phyloP scores from a whole-genome alignment of 2,888 invertebrate species.

The Caenorhabditis becei region DNA sequence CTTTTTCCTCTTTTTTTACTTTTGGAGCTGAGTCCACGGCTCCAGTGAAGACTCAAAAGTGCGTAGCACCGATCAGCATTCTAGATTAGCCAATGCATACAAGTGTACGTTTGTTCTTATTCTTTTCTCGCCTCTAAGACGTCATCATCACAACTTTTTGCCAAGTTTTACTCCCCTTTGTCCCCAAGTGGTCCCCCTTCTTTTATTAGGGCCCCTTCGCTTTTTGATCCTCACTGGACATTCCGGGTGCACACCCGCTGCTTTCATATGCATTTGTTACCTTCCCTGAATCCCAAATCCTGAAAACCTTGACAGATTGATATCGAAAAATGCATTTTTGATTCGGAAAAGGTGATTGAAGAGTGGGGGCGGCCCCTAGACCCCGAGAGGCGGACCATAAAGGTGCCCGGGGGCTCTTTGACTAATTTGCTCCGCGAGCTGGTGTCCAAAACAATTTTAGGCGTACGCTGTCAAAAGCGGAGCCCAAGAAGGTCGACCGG shows the following conservation, averaged over 20 bases:
- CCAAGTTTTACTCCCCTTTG: background rate
- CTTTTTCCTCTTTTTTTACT: conserved; percentile 12
- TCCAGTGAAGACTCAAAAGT: conserved; percentile 46
- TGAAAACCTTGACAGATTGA: conserved; percentile 38
- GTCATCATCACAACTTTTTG: conserved; percentile 16
- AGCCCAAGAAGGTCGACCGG: background rate
- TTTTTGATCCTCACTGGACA: conserved; percentile 12
- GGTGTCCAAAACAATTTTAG: conserved; percentile 38
- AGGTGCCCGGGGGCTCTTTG: conserved; percentile 41
- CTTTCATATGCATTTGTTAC: conserved; percentile 41
- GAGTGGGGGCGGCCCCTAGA: conserved; percentile 6
- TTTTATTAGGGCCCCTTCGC: background rate
- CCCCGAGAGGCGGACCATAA: conserved; percentile 6
- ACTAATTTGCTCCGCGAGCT: conserved; percentile 37
- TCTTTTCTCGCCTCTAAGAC: conserved; percentile 13
- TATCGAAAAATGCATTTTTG: conserved; percentile 63
- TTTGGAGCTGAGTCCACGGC: conserved; percentile 27
- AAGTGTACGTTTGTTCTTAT: conserved; percentile 39
- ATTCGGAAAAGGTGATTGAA: conserved; percentile 33
- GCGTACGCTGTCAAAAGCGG: no score
- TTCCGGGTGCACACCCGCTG: conserved; percentile 6
- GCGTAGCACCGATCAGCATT: conserved; percentile 49
- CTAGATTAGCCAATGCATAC: conserved; percentile 59
- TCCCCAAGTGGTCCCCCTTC: conserved; percentile 9
- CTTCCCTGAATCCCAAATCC: background rate